A percentile compares a stretch with the other conserved stretches of the same genome.
phyloP scores from a whole-genome alignment of 2,113 vertebrate genomes.

The Aythya baeri region DNA sequence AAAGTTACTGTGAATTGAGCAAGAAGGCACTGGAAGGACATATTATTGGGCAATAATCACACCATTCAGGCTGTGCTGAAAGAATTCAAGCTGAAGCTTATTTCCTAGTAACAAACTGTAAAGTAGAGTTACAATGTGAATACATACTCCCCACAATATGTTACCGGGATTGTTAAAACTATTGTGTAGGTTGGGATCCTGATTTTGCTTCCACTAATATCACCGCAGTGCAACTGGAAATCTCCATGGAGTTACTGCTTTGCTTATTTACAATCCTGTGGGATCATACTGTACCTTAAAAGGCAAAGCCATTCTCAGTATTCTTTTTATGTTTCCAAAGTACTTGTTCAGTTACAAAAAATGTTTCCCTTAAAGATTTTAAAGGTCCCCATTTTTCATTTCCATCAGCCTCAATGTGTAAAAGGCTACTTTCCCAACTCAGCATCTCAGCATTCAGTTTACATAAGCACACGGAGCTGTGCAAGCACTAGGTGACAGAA shows the following conservation, averaged over 20 bases:
- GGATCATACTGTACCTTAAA: not conserved
- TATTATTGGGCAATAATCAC: not conserved
- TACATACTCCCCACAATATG: not conserved
- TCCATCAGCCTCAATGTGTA: not conserved
- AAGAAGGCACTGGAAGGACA: not conserved
- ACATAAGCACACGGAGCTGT: not conserved
- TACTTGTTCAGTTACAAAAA: not conserved
- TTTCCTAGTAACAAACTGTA: slow-evolving; percentile 3
- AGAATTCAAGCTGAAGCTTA: not conserved
- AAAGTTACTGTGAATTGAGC: not conserved
- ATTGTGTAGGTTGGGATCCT: not conserved
- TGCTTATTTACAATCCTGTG: not conserved
- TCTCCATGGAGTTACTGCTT: not conserved
- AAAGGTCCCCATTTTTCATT: not conserved
- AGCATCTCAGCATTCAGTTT: not conserved
- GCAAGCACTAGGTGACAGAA: not conserved
- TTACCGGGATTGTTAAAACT: not conserved
- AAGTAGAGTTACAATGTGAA: not conserved
- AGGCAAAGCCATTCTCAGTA: not conserved
- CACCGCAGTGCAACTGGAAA: not conserved
- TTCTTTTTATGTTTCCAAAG: not conserved
- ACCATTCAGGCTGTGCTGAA: not conserved
- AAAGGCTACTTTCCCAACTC: not conserved
- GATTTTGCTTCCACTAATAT: not conserved
- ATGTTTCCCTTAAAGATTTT: not conserved